Base-by-base conservation (phyloP, 2,113 vertebrate species). In the Halichoeres trimaculatus region DNA sequence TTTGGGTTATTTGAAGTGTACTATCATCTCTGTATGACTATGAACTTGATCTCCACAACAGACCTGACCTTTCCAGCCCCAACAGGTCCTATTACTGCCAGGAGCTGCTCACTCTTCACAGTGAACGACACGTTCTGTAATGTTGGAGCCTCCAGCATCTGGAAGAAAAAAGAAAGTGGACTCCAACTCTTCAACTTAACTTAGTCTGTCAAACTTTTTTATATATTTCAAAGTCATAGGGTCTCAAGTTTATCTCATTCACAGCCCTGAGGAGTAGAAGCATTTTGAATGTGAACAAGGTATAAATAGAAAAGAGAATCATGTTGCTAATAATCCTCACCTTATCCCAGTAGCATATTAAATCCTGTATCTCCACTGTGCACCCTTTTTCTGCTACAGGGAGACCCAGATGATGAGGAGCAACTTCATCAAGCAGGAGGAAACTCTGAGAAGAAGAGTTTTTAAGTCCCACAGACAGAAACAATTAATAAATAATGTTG, bases 61-160 rank as follows among this genome's bases (percentile, higher is more conserved):
- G 66, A 68, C 55, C 77, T 60, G 51, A 97, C 98, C 95, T 99
- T 99, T 90, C 98, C 97, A 73, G 97, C 95, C 64, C 97, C 97
- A 59, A 99, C 97, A 4, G 97, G 96, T 78, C 98, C 98, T 54
- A 99, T 94, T 74, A 99, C 95, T 74, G 94, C 95, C 74, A 99
- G 3, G 20, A 99, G 89, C 71, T 98, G 95, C 22, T 95, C 94
- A 0, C 90, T 91, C 75, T 92, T 94, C 82, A 96, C 94, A 55
- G 94, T 93, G 59, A 96, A 96, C 0, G 95, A 96, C 55, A 98
- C 54, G 0, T 93, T 93, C 64, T 95, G 92, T 53, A 99, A 93
- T 4, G 97, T 95, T 48, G 96, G 96, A 26, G 87, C 92, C 73
- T 96, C 96, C 16, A 88, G 86, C 19, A 56, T 87, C 97, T 99